A percentile compares a stretch with the other conserved stretches of the same genome.
These are phyloP conservation scores for Fregetta grallaria DNA, from an alignment of 2,113 vertebrate genomes.

Conservation along the genomic window DNA sequence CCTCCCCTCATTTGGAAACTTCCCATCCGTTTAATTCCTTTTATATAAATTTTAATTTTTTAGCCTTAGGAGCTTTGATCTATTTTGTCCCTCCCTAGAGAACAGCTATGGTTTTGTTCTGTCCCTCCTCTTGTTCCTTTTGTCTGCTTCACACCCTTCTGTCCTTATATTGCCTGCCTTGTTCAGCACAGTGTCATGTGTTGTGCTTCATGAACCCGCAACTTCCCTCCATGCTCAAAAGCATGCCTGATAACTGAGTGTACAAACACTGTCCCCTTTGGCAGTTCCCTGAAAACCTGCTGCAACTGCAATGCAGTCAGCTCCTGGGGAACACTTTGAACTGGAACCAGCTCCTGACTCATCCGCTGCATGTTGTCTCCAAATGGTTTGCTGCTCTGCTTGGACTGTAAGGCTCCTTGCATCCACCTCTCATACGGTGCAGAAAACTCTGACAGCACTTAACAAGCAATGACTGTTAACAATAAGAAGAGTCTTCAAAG, in stretches of 20 bases:
- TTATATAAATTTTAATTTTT: not conserved
- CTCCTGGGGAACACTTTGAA: not conserved
- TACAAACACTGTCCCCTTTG: not conserved
- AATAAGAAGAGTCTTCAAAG: conserved; percentile 11
- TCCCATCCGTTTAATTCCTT: not conserved
- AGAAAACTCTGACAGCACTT: not conserved
- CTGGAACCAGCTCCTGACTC: not conserved
- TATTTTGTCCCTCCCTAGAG: not conserved
- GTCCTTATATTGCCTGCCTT: not conserved
- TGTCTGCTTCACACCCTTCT: not conserved
- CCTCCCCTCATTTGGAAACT: not conserved
- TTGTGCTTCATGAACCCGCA: not conserved
- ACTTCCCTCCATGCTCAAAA: not conserved
- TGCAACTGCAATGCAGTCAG: not conserved
- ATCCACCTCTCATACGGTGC: not conserved
- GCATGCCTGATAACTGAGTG: fast-evolving
- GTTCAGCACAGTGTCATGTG: not conserved
- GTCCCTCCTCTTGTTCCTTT: not conserved
- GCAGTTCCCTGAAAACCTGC: not conserved
- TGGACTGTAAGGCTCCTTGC: not conserved
- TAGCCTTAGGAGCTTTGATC: not conserved
- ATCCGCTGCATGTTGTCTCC: fast-evolving
- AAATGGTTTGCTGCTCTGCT: not conserved
- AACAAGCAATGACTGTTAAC: not conserved
- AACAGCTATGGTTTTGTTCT: not conserved